Base-by-base conservation (phyloP, 2,888 invertebrate species). In the Ephialtes manifestator region DNA sequence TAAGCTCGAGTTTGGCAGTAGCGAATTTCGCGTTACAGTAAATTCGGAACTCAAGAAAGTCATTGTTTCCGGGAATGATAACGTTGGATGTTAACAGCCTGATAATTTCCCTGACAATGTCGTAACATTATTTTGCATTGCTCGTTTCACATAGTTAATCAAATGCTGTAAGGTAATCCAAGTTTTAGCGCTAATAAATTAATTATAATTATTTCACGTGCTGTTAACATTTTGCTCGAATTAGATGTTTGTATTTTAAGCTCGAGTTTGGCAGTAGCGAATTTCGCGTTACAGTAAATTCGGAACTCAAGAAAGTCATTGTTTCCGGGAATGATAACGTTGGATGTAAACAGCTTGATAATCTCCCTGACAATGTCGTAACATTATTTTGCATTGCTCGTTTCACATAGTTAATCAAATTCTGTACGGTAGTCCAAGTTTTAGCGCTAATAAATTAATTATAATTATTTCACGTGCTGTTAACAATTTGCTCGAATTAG, bases 271-370 rank as follows among this genome's bases (percentile, higher is more conserved):
- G 72, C 65, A 48, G 46, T 5, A 71, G 35, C 43, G 46, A 58
- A 77, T 55, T 53, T 20, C 28, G 39, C 55, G 10, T 15, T 31
- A 24, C 72, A 58, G 43, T 72, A 28, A 43, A 72, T 43, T 55
- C 15, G 20, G 39, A 58, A 20, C 71, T 43, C 20, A 35, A 70
- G 46, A 79, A 71, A 79, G 72, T 80, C 70, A 46, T 71, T 51
- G 79, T 60, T 71, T 24, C 63, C 35, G 71, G 51, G 71, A 63
- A 79, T 63, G 79, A 75, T 63, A 79, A 79, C 43, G 79, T 79
- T 43, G n/a, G 79, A 71, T 79, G 79, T 79, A 63, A 71, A 63
- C 79, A 79, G 53, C 58, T 53, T 51, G 63, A 79, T 79, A 72
- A 79, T 79, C 63, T 51, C 55, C 46, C 71, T 15, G 53, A 65